Evolutionary conservation across 2,797 vertebrate genomes (phyloP).

Genomic region (Zonotrichia albicollis): DNA sequence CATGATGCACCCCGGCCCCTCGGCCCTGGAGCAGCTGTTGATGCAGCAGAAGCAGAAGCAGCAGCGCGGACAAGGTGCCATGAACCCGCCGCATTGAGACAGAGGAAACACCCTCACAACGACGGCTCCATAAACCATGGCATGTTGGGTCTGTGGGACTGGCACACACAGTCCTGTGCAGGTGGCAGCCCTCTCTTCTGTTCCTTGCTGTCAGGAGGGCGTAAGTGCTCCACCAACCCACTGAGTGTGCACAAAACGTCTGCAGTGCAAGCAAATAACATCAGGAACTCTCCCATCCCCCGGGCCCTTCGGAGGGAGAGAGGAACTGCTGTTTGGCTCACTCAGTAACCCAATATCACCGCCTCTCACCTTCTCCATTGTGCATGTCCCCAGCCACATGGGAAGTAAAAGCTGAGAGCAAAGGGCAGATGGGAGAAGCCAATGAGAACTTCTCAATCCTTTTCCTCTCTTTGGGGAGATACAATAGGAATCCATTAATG

Average conservation of each 20-base stretch:
- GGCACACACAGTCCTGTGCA: slow-evolving; percentile 79
- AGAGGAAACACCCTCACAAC: slow-evolving; percentile 72
- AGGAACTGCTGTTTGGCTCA: slow-evolving; percentile 78
- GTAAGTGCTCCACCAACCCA: slow-evolving; percentile 80
- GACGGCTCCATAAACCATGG: slow-evolving; percentile 83
- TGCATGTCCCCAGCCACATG: slow-evolving; percentile 79
- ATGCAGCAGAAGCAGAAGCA: slow-evolving; percentile 99
- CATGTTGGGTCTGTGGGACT: slow-evolving; percentile 86
- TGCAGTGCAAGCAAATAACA: slow-evolving; percentile 78
- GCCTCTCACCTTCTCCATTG: slow-evolving; percentile 79
- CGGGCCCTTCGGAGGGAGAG: slow-evolving; percentile 74
- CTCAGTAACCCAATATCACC: slow-evolving; percentile 76
- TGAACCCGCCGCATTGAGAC: slow-evolving; percentile 97
- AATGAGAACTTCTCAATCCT: slow-evolving; percentile 76
- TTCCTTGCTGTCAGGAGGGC: slow-evolving; percentile 83
- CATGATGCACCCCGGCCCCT: slow-evolving; percentile 99
- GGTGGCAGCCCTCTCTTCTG: slow-evolving; percentile 87
- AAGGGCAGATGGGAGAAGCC: slow-evolving; percentile 79
- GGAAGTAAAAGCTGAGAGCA: slow-evolving; percentile 76
- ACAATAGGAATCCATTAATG: slow-evolving; percentile 80
- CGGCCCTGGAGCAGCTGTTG: slow-evolving; percentile 97
- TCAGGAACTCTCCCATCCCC: slow-evolving; percentile 77
- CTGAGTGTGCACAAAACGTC: slow-evolving; percentile 84
- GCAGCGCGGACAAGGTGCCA: slow-evolving; percentile 92
- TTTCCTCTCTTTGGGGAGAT: slow-evolving; percentile 76